A percentile compares a stretch with the other conserved stretches of the same genome.
phyloP scores from a whole-genome alignment of 2,113 vertebrate species.

The Podarcis muralis region DNA sequence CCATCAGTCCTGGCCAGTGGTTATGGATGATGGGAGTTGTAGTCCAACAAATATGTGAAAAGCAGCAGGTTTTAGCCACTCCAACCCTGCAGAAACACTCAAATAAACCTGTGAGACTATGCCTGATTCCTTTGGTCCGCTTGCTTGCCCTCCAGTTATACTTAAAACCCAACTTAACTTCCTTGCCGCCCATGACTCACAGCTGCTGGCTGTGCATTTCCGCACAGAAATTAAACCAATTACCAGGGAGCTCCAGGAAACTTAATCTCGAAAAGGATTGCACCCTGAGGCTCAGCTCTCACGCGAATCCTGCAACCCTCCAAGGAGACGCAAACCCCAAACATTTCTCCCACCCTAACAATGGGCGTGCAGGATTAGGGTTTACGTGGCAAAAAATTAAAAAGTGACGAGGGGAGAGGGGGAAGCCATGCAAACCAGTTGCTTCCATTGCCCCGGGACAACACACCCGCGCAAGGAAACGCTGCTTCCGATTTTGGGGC shows the following conservation, averaged over 20 bases:
- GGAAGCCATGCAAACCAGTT: too few species aligned
- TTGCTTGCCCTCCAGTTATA: background rate
- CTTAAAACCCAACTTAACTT: background rate
- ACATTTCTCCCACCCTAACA: background rate
- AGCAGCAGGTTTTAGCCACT: too few species aligned
- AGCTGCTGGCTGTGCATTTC: background rate
- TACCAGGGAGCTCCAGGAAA: background rate
- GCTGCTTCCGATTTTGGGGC: background rate
- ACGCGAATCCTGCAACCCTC: background rate
- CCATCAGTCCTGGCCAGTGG: too few species aligned
- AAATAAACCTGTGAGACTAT: background rate
- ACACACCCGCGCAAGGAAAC: background rate
- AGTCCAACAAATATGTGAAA: too few species aligned
- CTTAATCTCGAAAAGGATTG: too few species aligned
- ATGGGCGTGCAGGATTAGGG: background rate
- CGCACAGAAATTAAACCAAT: background rate
- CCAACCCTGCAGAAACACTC: background rate
- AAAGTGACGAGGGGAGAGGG: background rate
- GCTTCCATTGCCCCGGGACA: too few species aligned
- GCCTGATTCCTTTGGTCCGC: background rate
- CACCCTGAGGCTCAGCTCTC: background rate
- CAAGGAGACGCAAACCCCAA: background rate
- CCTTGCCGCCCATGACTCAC: too few species aligned
- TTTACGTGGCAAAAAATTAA: background rate
- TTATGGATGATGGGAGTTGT: too few species aligned